Evolutionary conservation across 2,797 vertebrate species (phyloP), one percentile per base, ranked within the genome.

Genomic region (Falco cherrug): DNA sequence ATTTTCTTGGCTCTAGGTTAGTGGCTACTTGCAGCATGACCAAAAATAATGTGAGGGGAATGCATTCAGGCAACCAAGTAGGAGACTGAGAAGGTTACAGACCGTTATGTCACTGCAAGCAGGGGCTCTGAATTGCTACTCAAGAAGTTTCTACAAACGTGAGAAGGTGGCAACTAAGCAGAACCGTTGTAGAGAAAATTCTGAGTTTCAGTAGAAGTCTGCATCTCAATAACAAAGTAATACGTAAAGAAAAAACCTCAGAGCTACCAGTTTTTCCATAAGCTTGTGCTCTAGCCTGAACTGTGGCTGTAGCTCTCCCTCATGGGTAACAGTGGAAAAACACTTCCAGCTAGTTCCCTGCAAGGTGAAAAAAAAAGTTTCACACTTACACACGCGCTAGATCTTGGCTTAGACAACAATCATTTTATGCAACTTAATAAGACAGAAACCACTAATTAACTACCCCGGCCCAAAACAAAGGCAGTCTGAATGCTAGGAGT

Each of bases 391-490:
- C 22, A 67, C 35, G 48, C 5, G 67, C 14, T 26, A 70, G 14
- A 64, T 64, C 80, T 60, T 74, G n/a, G 20, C 60, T 50, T 87
- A 45, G 51, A 68, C 24, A 70, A 26, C 47, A 91, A 77, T 56
- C 12, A 67, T 67, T 96, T 89, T 22, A 70, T 50, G 64, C 51
- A 87, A 82, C 25, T 70, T 84, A 59, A 16, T 78, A 84, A 60
- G 51, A 76, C 2, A 67, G 37, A 94, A 97, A 85, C 94, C 94
- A 93, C 92, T 92, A 96, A 96, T 94, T 94, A 96, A 94, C 60
- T 65, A 87, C 15, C n/a, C 45, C 68, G 90, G 60, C 48, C 56
- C 68, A 71, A 96, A 93, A 84, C 87, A 96, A 95, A 85, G 48
- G 51, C 53, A 60, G 26, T n/a, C 56, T 82, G 60, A 90, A 64